A percentile compares a stretch with the other conserved stretches of the same genome.
Evolutionary conservation across 2,888 invertebrate species (phyloP).

Genomic region (Apodemia duryi): DNA sequence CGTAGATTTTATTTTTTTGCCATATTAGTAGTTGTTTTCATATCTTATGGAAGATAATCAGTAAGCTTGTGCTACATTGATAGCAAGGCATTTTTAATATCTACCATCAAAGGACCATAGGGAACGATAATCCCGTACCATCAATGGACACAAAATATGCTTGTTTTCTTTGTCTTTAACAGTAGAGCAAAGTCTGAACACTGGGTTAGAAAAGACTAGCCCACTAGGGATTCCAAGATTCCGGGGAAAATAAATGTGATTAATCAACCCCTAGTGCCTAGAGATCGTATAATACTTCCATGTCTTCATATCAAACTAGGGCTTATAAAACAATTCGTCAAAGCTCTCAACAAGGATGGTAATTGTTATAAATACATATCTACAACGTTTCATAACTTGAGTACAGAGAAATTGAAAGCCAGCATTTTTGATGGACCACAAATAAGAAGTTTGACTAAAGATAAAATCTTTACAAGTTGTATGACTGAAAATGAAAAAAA

Average conservation of each 20-base stretch:
- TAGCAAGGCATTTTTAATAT: too few species aligned
- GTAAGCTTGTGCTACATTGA: too few species aligned
- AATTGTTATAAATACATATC: conserved; percentile 17
- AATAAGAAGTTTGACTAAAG: conserved; percentile 20
- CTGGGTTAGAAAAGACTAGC: not conserved
- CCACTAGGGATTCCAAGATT: not conserved
- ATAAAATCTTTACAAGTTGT: conserved; percentile 17
- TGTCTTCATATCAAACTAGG: not conserved
- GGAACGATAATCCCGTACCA: too few species aligned
- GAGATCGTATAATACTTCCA: not conserved
- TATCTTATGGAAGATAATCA: too few species aligned
- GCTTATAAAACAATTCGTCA: not conserved
- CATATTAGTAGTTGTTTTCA: too few species aligned
- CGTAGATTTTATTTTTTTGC: too few species aligned
- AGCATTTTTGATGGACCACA: conserved; percentile 10
- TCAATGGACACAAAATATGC: too few species aligned
- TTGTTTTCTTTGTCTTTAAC: too few species aligned
- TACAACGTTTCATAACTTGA: conserved; percentile 15
- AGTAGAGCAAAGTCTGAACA: too few species aligned
- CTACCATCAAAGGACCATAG: too few species aligned
- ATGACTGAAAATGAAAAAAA: conserved; percentile 17
- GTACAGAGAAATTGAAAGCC: conserved; percentile 10
- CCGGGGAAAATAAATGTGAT: not conserved
- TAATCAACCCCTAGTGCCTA: not conserved
- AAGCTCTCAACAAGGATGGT: conserved; percentile 12